phyloP scores from a whole-genome alignment of 2,113 vertebrate species.

The Pyxicephalus adspersus region DNA sequence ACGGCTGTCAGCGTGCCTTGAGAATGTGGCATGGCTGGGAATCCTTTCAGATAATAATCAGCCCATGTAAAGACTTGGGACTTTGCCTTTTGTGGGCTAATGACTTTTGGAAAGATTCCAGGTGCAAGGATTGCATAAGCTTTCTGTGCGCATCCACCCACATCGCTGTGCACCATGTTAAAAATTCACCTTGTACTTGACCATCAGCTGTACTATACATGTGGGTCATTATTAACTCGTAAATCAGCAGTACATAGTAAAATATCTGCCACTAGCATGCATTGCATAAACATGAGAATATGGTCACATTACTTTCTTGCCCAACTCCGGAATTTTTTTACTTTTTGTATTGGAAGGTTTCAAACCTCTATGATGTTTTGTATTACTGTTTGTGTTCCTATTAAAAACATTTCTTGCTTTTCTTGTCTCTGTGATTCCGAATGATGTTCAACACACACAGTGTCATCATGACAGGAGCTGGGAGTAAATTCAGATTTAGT shows the following conservation, averaged over 20 bases:
- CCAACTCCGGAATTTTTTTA: too few species aligned
- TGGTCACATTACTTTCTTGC: too few species aligned
- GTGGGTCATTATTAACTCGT: conserved; percentile 4
- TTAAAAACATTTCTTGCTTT: too few species aligned
- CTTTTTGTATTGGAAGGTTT: too few species aligned
- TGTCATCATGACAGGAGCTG: too few species aligned
- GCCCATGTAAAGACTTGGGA: conserved; percentile 55
- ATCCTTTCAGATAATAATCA: conserved; percentile 52
- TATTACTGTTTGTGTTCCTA: too few species aligned
- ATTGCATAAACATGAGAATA: too few species aligned
- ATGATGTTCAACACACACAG: too few species aligned
- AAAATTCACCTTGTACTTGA: conserved; percentile 35
- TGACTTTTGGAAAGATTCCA: conserved; percentile 47
- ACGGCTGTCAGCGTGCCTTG: conserved; percentile 2
- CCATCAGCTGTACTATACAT: conserved; percentile 23
- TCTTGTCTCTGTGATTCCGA: too few species aligned
- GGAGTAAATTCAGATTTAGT: too few species aligned
- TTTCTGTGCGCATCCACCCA: not conserved
- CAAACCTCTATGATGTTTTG: too few species aligned
- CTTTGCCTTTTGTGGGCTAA: conserved; percentile 50
- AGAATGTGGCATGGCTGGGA: not conserved
- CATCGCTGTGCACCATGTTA: conserved; percentile 29
- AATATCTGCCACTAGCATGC: not conserved
- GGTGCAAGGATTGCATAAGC: conserved; percentile 39
- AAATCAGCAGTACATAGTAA: not conserved